Percentiles rank a stretch among this genome's conserved stretches.
These are phyloP conservation scores for Epistrophe eligans DNA, from an alignment of 2,888 invertebrate genomes.

Conservation along the genomic window DNA sequence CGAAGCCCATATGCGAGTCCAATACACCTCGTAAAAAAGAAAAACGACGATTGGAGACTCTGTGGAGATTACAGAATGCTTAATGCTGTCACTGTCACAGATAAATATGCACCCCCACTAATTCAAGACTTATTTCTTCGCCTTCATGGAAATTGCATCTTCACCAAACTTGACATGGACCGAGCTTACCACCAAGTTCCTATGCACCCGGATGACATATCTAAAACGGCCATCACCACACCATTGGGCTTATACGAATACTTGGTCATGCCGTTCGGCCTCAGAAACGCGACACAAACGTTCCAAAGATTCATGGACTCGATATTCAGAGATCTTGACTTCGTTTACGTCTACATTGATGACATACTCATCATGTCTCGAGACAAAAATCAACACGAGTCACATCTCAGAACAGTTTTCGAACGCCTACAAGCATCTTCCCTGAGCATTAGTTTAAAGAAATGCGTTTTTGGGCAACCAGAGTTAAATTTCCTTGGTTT, in stretches of 20 bases:
- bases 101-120: conserved; percentile 2
- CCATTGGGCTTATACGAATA: conserved; percentile 6
- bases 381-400: neutral
- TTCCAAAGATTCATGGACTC: conserved; percentile 28
- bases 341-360: conserved; percentile 9
- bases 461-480: too few species aligned
- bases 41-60: neutral
- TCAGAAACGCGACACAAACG: conserved; percentile 4
- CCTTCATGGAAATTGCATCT: neutral
- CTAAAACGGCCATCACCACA: conserved; percentile 9
- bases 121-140: neutral
- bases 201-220: neutral
- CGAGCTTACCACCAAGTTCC: conserved; percentile 7
- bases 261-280: conserved; percentile 11
- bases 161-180: neutral
- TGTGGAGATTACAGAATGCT: conserved; percentile 1
- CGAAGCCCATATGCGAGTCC: neutral
- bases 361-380: conserved; percentile 9
- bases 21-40: neutral
- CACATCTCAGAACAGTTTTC: neutral
- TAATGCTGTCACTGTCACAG: neutral
- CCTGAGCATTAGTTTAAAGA: too few species aligned
- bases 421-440: too few species aligned
- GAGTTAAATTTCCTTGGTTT: too few species aligned
- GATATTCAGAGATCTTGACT: neutral